Evolutionary conservation across 37 sponge, comb jelly and placozoan species (phyloP).

Genomic region (Haliclona indistincta): DNA sequence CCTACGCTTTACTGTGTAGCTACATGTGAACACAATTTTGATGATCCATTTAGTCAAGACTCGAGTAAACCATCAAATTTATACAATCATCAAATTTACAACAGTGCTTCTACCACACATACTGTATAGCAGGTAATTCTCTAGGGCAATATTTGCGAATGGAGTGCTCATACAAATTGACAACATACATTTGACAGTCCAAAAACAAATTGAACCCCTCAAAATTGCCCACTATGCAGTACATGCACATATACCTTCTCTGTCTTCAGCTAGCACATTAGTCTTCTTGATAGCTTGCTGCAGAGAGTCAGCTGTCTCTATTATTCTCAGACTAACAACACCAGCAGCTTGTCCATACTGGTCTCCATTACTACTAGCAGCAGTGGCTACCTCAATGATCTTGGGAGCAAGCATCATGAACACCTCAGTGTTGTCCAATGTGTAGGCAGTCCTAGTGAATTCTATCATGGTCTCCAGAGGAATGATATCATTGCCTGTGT

Average conservation of each 20-base stretch:
- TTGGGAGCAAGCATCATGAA: slow-evolving; percentile 41
- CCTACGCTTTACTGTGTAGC: no score
- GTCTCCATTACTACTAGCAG: not conserved
- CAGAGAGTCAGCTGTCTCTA: slow-evolving; percentile 3
- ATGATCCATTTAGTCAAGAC: no score
- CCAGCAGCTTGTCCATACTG: not conserved
- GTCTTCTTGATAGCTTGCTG: not conserved
- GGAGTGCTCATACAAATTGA: not conserved
- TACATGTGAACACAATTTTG: no score
- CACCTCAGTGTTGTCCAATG: slow-evolving; percentile 71
- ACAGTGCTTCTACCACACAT: no score
- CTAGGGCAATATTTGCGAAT: not conserved
- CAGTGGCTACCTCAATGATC: slow-evolving; percentile 23
- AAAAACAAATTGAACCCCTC: not conserved
- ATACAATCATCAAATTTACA: no score
- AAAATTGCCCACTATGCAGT: not conserved
- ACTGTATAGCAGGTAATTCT: not conserved
- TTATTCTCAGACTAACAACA: slow-evolving; percentile 13
- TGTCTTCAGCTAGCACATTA: slow-evolving; percentile 7
- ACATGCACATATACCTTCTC: not conserved
- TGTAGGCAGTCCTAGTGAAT: slow-evolving; percentile 54
- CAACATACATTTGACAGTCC: not conserved
- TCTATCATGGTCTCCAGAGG: slow-evolving; percentile 52
- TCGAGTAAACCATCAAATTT: no score
- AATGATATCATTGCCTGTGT: slow-evolving; percentile 12